Conservation (phyloP, 2,113 vertebrate genomes). For the Cyrtonyx montezumae region DNA sequence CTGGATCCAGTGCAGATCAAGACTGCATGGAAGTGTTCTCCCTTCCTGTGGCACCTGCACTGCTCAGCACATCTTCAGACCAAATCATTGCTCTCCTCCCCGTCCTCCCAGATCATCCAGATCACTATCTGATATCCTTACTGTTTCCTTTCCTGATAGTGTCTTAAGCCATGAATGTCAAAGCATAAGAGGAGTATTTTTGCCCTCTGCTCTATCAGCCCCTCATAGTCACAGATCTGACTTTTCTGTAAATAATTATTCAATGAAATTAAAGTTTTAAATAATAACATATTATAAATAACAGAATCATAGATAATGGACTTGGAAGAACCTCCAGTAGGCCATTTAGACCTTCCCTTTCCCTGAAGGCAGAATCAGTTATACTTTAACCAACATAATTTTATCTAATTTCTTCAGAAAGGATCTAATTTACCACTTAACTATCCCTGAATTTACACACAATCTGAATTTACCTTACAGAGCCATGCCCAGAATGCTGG, state of each 20-base stretch:
- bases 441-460: background rate
- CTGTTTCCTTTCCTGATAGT: background rate
- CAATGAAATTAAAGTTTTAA: rapidly evolving
- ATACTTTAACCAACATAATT: background rate
- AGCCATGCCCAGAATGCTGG: background rate
- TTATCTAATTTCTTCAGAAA: background rate
- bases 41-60: background rate
- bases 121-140: background rate
- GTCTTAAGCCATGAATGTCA: background rate
- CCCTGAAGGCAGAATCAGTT: background rate
- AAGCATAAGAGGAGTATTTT: background rate
- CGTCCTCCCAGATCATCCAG: background rate
- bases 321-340: background rate
- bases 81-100: background rate
- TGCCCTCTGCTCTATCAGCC: background rate
- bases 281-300: background rate
- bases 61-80: background rate
- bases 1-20: background rate
- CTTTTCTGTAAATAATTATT: background rate
- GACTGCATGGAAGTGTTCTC: background rate
- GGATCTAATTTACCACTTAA: background rate
- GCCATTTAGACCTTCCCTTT: background rate
- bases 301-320: background rate
- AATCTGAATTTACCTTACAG: background rate
- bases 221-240: background rate